These are phyloP conservation scores for Crepidodera aurea DNA, from an alignment of 2,888 invertebrate species.

Conservation along the genomic window DNA sequence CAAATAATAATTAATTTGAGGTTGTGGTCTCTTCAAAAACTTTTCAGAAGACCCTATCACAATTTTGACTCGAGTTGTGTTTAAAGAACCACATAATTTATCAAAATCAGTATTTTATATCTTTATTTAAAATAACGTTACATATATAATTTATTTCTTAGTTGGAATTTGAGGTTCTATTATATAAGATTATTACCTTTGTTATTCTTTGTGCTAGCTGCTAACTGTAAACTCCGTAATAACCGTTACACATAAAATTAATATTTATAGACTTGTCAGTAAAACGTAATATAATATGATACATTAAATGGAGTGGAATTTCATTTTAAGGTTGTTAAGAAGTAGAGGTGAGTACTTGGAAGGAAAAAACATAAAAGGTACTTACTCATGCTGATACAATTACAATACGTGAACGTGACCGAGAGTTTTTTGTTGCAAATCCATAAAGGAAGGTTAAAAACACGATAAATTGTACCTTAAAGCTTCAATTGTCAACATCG, in stretches of 20 bases:
- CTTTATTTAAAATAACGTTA: no score
- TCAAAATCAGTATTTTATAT: no score
- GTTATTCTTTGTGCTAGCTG: constrained; percentile 2
- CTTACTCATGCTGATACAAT: constrained; percentile 9
- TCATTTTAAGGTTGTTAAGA: constrained; percentile 14
- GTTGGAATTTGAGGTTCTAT: neutral
- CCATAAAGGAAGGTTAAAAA: neutral
- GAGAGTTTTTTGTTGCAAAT: neutral
- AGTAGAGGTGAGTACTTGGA: neutral
- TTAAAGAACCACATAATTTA: no score
- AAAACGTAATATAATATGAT: constrained; percentile 8
- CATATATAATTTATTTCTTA: neutral
- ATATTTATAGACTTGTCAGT: constrained; percentile 12
- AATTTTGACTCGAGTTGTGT: no score
- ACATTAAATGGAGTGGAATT: constrained; percentile 18
- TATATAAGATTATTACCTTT: constrained; percentile 9
- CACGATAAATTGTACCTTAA: neutral
- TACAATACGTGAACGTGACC: constrained; percentile 6
- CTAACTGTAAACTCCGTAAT: constrained; percentile 15
- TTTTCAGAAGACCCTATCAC: no score
- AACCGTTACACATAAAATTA: constrained; percentile 19
- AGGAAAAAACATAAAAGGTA: constrained; percentile 10
- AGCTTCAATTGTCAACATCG: no score
- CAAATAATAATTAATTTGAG: no score
- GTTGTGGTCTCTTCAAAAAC: no score